Evolutionary conservation across 2,113 vertebrate genomes (phyloP).

Genomic region (Fukomys damarensis): DNA sequence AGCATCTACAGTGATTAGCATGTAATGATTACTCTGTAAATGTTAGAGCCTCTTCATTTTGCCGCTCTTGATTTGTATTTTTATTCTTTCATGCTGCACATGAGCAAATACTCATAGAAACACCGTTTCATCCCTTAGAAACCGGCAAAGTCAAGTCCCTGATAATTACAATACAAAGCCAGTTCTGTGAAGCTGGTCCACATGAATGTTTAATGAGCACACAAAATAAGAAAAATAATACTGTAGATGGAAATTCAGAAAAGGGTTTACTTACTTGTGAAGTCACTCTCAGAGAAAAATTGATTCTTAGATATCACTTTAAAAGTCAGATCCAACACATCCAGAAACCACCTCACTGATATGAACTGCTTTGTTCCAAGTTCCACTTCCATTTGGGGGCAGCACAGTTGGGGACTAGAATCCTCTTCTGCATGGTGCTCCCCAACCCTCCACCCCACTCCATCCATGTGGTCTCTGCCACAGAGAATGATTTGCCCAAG

Average conservation of each 20-base stretch:
- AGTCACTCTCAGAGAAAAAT: not conserved
- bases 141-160: not conserved
- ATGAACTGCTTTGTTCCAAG: not conserved
- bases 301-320: not conserved
- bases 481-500: not conserved
- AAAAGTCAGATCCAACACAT: not conserved
- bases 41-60: not conserved
- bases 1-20: not conserved
- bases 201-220: not conserved
- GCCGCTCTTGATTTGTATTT: not conserved
- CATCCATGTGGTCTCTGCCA: not conserved
- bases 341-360: not conserved
- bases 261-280: not conserved
- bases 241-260: not conserved
- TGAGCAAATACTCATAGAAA: slow-evolving; percentile 15
- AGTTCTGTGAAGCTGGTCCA: not conserved
- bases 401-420: not conserved
- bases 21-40: not conserved
- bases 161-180: not conserved
- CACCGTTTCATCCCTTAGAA: not conserved
- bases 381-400: not conserved
- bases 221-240: slow-evolving; percentile 9
- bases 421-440: not conserved
- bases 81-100: not conserved
- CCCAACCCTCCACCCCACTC: not conserved